Conservation (phyloP, 1,140 invertebrate genomes). For the Zaprionus kolodkinae region DNA sequence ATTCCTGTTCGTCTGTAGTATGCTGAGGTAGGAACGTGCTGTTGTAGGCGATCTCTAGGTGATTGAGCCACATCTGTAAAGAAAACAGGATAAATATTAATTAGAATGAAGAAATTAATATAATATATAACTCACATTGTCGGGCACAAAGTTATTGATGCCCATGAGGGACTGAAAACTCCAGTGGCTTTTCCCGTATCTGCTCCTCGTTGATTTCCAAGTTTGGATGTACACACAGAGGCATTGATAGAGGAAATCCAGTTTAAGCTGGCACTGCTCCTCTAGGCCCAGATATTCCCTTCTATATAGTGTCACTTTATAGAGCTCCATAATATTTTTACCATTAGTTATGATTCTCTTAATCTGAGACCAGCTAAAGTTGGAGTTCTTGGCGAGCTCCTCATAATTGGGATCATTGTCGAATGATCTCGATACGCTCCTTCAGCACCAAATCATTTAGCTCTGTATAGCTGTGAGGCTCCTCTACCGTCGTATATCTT, state of each 20-base stretch:
- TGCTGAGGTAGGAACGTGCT: constrained; percentile 16
- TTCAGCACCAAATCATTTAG: constrained; percentile 55
- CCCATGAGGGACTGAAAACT: constrained; percentile 69
- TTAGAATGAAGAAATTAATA: not conserved
- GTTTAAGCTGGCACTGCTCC: constrained; percentile 47
- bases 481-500: no score
- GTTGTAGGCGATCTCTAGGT: constrained; percentile 59
- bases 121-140: constrained; percentile 42
- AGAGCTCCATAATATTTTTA: constrained; percentile 41
- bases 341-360: constrained; percentile 5
- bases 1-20: no score
- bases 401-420: constrained; percentile 77
- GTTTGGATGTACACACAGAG: constrained; percentile 74
- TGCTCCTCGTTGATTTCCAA: constrained; percentile 69
- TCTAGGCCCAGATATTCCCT: constrained; percentile 25
- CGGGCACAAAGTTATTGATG: constrained; percentile 70
- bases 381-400: constrained; percentile 76
- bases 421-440: constrained; percentile 70
- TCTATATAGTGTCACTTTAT: constrained; percentile 46
- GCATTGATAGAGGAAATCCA: constrained; percentile 71
- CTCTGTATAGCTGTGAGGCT: no score
- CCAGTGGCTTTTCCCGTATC: constrained; percentile 67
- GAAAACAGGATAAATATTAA: not conserved
- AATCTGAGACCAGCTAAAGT: constrained; percentile 80
- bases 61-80: constrained; percentile 56